phyloP scores from a whole-genome alignment of 1,140 invertebrate genomes.

The Laodelphax striatellus region DNA sequence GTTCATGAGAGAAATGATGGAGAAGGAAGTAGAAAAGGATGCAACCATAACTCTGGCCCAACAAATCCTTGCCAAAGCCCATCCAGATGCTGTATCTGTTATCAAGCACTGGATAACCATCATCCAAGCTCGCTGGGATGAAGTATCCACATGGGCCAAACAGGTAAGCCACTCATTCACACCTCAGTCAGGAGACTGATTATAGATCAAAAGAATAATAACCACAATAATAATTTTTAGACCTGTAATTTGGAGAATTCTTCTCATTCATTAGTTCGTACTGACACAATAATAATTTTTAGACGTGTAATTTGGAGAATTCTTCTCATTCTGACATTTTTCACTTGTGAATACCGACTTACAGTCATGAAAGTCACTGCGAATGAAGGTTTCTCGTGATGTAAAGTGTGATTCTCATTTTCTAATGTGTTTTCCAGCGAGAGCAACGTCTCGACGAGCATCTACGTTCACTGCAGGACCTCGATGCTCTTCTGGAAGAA shows the following conservation, averaged over 20 bases:
- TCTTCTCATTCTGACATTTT: not conserved
- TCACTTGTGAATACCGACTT: not conserved
- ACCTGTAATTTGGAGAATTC: too few species aligned
- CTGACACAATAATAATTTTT: too few species aligned
- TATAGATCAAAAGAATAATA: too few species aligned
- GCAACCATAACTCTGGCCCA: constrained; percentile 79
- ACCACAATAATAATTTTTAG: too few species aligned
- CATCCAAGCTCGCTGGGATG: constrained; percentile 93
- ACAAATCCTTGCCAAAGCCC: constrained; percentile 77
- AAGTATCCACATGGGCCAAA: constrained; percentile 47
- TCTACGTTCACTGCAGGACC: constrained; percentile 39
- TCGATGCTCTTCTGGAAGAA: constrained; percentile 70
- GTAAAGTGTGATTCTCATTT: constrained; percentile 50
- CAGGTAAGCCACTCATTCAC: constrained; percentile 29
- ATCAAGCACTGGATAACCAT: constrained; percentile 98
- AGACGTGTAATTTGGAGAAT: too few species aligned
- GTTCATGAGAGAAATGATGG: constrained; percentile 71
- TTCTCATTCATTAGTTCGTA: too few species aligned
- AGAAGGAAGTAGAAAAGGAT: constrained; percentile 79
- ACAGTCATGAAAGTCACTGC: too few species aligned
- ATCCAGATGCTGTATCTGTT: constrained; percentile 85
- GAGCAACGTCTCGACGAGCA: constrained; percentile 72
- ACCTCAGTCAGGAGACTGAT: too few species aligned
- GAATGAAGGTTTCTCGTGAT: too few species aligned
- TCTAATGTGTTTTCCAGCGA: constrained; percentile 45